These are phyloP conservation scores for Cryptocephalus primarius DNA, from an alignment of 2,888 invertebrate species.

Conservation along the genomic window DNA sequence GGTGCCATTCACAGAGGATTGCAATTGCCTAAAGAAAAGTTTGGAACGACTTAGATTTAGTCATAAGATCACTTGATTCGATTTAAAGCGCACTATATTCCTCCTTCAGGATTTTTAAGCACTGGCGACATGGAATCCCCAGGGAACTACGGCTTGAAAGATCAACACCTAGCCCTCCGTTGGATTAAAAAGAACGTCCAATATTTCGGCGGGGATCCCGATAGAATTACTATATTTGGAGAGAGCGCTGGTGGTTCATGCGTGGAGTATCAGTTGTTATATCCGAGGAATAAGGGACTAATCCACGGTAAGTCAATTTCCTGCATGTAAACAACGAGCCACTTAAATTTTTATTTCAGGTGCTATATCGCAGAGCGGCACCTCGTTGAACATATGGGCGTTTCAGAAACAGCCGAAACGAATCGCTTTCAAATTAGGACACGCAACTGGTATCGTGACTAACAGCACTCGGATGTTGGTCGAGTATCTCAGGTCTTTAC, in stretches of 20 bases:
- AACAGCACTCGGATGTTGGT: conserved; percentile 14
- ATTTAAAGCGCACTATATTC: too few species aligned
- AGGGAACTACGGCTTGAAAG: conserved; percentile 23
- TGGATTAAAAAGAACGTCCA: conserved; percentile 19
- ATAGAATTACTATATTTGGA: conserved; percentile 18
- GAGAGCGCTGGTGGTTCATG: conserved; percentile 21
- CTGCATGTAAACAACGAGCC: not conserved
- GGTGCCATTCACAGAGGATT: too few species aligned
- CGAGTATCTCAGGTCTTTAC: conserved; percentile 16
- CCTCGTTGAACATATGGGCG: conserved; percentile 25
- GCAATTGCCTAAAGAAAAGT: too few species aligned
- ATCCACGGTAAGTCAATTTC: conserved; percentile 16
- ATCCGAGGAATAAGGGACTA: conserved; percentile 15
- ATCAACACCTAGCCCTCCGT: conserved; percentile 18
- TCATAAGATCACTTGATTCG: too few species aligned
- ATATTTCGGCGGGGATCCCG: conserved; percentile 20
- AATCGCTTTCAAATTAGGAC: conserved; percentile 18
- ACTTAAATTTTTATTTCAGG: conserved; percentile 3
- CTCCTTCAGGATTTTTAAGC: conserved; percentile 18
- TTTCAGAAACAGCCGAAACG: conserved; percentile 15
- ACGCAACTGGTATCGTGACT: conserved; percentile 13
- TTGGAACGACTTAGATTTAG: too few species aligned
- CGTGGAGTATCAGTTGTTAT: conserved; percentile 16
- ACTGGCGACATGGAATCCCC: conserved; percentile 19
- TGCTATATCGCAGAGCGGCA: conserved; percentile 30